Evolutionary conservation across 2,113 vertebrate genomes (phyloP).

Genomic region (Carassius carassius): DNA sequence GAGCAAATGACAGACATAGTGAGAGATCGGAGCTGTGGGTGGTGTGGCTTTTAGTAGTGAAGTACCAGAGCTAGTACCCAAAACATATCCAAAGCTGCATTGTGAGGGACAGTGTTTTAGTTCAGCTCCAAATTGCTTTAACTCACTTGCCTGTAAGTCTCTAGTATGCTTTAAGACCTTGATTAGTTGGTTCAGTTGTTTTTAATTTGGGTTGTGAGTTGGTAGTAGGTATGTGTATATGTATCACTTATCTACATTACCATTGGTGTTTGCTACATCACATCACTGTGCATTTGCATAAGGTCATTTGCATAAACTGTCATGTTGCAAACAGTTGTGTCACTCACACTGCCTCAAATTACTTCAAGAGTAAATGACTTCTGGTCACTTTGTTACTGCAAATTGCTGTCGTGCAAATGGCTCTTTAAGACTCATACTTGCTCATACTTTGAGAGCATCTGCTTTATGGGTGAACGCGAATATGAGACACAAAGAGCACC

Average conservation of each 20-base stretch:
- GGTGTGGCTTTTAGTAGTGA: neutral
- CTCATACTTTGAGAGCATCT: neutral
- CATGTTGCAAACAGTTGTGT: neutral
- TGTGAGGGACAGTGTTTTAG: neutral
- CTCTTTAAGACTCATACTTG: neutral
- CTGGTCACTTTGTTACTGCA: neutral
- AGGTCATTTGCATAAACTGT: neutral
- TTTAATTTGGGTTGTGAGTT: neutral
- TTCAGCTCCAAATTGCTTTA: neutral
- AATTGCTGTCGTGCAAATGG: neutral
- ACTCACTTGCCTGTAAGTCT: neutral
- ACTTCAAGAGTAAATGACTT: constrained; percentile 1
- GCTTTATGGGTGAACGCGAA: neutral
- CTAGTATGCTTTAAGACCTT: neutral
- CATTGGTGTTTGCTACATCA: neutral
- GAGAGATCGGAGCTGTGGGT: neutral
- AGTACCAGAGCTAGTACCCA: neutral
- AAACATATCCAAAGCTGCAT: neutral
- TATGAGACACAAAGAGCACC: neutral
- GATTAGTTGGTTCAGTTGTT: neutral
- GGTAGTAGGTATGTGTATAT: neutral
- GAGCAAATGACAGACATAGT: neutral
- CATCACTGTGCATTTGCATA: neutral
- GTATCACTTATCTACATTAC: neutral
- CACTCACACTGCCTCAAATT: neutral